These are phyloP conservation scores for Crocodylus rhombifer DNA, from an alignment of 2,797 vertebrate species.

Conservation along the genomic window DNA sequence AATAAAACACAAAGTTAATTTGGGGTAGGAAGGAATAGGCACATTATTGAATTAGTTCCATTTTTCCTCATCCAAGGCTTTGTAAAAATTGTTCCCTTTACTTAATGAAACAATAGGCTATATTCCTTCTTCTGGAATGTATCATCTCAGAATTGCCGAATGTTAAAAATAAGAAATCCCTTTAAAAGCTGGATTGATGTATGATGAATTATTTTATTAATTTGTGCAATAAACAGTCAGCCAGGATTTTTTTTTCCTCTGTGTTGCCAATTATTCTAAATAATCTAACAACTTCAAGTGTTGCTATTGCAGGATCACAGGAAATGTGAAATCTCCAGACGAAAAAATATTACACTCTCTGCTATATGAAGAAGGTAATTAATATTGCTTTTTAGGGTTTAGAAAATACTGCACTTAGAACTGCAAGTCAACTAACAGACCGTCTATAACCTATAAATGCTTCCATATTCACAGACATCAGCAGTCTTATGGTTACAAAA, in stretches of 20 bases:
- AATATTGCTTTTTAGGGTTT: slow-evolving; percentile 82
- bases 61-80: slow-evolving; percentile 34
- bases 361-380: slow-evolving; percentile 78
- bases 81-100: slow-evolving; percentile 13
- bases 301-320: slow-evolving; percentile 55
- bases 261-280: slow-evolving; percentile 68
- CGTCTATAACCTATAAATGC: slow-evolving; percentile 78
- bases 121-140: slow-evolving; percentile 29
- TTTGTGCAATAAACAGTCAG: slow-evolving; percentile 59
- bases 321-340: slow-evolving; percentile 59
- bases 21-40: slow-evolving; percentile 38
- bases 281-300: slow-evolving; percentile 66
- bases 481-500: slow-evolving; percentile 79
- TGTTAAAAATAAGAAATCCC: slow-evolving; percentile 11
- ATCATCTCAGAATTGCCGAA: slow-evolving; percentile 25
- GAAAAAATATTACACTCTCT: slow-evolving; percentile 63
- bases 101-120: not conserved
- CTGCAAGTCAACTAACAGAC: slow-evolving; percentile 73
- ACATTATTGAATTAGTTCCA: slow-evolving; percentile 27
- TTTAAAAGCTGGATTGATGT: slow-evolving; percentile 10
- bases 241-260: slow-evolving; percentile 52
- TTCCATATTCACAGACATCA: slow-evolving; percentile 81
- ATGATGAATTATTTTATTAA: slow-evolving; percentile 66
- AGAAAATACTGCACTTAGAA: slow-evolving; percentile 82
- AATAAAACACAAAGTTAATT: slow-evolving; percentile 23